Evolutionary conservation across 2,888 invertebrate species (phyloP).

Genomic region (Carcina quercana): DNA sequence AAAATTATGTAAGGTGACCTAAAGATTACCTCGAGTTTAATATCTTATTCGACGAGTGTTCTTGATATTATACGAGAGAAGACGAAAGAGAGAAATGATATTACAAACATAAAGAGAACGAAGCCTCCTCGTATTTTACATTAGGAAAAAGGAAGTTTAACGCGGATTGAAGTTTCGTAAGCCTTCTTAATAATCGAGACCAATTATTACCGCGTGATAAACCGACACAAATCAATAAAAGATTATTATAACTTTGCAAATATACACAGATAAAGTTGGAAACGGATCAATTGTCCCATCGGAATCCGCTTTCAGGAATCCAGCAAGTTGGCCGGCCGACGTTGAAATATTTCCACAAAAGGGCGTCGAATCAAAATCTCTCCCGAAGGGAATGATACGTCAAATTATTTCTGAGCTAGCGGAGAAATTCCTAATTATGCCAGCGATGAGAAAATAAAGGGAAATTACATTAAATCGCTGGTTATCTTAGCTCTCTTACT

Average conservation of each 20-base stretch:
- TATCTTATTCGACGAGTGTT: no score
- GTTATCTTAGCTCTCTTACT: constrained; percentile 48
- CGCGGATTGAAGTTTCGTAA: no score
- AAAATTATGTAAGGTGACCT: no score
- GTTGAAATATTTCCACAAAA: constrained; percentile 27
- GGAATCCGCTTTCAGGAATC: constrained; percentile 24
- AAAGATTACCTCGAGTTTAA: no score
- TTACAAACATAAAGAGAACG: no score
- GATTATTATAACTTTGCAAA: constrained; percentile 28
- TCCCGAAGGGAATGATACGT: constrained; percentile 29
- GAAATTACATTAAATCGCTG: constrained; percentile 49
- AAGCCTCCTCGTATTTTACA: no score
- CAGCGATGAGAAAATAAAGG: constrained; percentile 40
- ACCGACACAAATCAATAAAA: constrained; percentile 24
- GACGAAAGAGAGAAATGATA: no score
- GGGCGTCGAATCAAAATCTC: constrained; percentile 22
- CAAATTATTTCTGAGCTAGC: constrained; percentile 33
- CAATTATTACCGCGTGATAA: constrained; percentile 19
- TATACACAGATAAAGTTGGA: constrained; percentile 21
- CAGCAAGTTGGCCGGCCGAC: constrained; percentile 17
- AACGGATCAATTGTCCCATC: constrained; percentile 25
- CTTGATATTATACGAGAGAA: no score
- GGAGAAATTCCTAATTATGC: constrained; percentile 42
- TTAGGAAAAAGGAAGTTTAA: no score
- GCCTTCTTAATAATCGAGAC: constrained; percentile 9